Evolutionary conservation across 2,888 invertebrate genomes (phyloP).

Genomic region (Clunio marinus): DNA sequence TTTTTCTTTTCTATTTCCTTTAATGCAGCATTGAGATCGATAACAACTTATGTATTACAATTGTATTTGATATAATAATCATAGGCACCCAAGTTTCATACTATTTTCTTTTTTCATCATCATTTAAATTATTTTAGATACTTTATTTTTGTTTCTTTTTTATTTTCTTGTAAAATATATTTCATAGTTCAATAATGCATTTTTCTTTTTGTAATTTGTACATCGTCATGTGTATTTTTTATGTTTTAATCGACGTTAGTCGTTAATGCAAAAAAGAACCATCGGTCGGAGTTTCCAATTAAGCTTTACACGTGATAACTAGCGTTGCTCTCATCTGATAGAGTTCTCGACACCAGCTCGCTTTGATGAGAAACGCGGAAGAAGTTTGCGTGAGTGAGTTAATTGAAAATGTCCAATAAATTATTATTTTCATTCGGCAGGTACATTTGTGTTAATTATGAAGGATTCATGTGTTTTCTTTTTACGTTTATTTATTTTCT

Average conservation of each 20-base stretch:
- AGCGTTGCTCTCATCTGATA: neutral
- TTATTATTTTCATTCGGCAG: constrained; percentile 34
- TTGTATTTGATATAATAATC: constrained; percentile 39
- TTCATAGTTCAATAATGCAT: constrained; percentile 21
- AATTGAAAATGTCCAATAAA: constrained; percentile 8
- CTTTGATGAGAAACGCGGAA: neutral
- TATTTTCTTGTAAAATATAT: constrained; percentile 33
- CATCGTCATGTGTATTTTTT: constrained; percentile 20
- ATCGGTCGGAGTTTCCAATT: constrained; percentile 17
- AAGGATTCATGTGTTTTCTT: constrained; percentile 26
- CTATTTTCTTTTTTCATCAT: constrained; percentile 35
- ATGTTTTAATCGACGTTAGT: neutral
- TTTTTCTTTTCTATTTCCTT: constrained; percentile 38
- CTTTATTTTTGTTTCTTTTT: constrained; percentile 8
- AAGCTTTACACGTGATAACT: neutral
- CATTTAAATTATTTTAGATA: constrained; percentile 23
- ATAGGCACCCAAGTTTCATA: constrained; percentile 40
- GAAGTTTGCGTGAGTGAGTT: neutral
- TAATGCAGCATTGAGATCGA: constrained; percentile 39
- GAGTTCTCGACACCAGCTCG: no score
- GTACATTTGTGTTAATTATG: constrained; percentile 35
- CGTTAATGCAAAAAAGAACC: constrained; percentile 10
- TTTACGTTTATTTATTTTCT: constrained; percentile 7
- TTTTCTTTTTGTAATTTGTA: constrained; percentile 33
- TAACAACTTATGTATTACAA: constrained; percentile 39